These are phyloP conservation scores for Acromyrmex charruanus DNA, from an alignment of 1,140 invertebrate genomes.

Conservation along the genomic window DNA sequence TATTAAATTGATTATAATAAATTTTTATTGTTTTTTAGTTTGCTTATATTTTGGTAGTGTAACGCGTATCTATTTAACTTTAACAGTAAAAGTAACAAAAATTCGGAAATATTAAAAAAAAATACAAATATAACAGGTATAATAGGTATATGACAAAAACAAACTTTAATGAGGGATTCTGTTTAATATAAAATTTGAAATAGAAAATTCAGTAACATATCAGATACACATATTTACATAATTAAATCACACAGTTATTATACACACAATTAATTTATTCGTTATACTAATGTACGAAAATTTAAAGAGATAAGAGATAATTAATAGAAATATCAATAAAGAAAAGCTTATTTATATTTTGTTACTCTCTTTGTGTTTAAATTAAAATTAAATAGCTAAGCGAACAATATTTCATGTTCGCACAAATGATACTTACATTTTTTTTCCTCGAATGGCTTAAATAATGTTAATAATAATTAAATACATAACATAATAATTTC, in stretches of 20 bases:
- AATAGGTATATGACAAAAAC: not conserved
- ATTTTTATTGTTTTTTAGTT: constrained; percentile 32
- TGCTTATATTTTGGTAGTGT: not conserved
- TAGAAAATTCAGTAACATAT: constrained; percentile 35
- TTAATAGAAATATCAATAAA: not conserved
- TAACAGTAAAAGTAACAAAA: constrained; percentile 14
- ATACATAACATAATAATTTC: not conserved
- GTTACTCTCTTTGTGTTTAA: not conserved
- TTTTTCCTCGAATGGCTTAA: not conserved
- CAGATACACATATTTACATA: constrained; percentile 34
- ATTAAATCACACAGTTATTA: not conserved
- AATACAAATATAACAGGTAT: not conserved
- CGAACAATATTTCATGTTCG: not conserved
- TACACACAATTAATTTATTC: constrained; percentile 7
- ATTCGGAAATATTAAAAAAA: not conserved
- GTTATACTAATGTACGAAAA: constrained; percentile 8
- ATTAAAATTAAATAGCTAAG: constrained; percentile 10
- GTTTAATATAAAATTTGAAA: constrained; percentile 39
- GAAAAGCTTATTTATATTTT: not conserved
- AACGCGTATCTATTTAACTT: not conserved
- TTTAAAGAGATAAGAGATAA: not conserved
- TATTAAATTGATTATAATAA: not conserved
- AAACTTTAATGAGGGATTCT: constrained; percentile 34
- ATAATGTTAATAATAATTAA: constrained; percentile 7
- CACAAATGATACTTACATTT: not conserved